Evolutionary conservation across 23 tunicate species (phyloP), one percentile per base, ranked within the genome.

Genomic region (Styela plicata): DNA sequence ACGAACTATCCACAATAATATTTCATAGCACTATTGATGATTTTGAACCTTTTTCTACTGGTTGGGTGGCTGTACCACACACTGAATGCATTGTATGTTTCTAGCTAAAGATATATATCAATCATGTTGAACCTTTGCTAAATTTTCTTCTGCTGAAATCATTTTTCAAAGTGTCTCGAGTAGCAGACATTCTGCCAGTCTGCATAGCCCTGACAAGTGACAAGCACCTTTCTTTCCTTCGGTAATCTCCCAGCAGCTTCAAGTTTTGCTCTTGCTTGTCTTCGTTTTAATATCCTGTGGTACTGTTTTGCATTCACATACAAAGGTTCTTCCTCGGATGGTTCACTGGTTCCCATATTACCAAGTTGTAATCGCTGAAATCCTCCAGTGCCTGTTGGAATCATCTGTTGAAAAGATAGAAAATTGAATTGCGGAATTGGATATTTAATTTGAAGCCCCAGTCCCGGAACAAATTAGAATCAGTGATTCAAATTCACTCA

Each of bases 271-370:
- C 99, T 63, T 24, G 99, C 99, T 63, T 84, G 89, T 34, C 99
- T 78, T 63, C 99, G 34, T 74, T 96, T 96, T 34, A 96, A 36
- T 28, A 96, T 96, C 29, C 99, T 73, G 75, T 96, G 90, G 64
- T 96, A 96, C 65, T 96, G 99, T 70, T 96, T 96, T 26, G 99
- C 99, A 73, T 96, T 96, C 20, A 96, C 99, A 74, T 96, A 96
- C 30, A 96, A 34, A 10, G 99, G 99, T 62, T 96, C 99, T 79
- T 96, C 99, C 31, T 96, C 99, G 1, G 84, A 28, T 5, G 71
- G 92, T n/a, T 90, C 99, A 1, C 83, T 34, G 21, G 35, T 25
- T 28, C 73, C 79, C n/a, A 78, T 70, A 17, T 88, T 88, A 34
- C 85, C 82, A 0, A 85, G 52, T 63, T 88, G 95, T 61, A 91